Evolutionary conservation across 2,888 invertebrate species (phyloP).

Genomic region (Malacosoma neustria): DNA sequence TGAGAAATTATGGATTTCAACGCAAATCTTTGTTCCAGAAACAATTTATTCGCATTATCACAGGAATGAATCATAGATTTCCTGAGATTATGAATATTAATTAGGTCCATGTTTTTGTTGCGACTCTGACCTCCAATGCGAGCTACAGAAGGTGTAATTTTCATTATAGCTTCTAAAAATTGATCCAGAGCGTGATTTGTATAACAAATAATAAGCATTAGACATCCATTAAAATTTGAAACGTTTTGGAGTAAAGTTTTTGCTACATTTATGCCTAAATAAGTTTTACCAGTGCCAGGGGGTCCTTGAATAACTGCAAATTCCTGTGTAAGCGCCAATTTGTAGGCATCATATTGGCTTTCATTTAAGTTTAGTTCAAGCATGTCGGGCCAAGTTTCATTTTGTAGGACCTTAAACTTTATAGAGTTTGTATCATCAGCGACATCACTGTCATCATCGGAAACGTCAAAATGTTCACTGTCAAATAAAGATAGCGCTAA

Average conservation of each 20-base stretch:
- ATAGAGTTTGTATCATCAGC: too few species aligned
- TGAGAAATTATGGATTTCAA: constrained; percentile 21
- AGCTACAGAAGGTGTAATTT: constrained; percentile 74
- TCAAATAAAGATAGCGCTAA: too few species aligned
- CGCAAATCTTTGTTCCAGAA: constrained; percentile 21
- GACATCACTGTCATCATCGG: not conserved
- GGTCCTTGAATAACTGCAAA: constrained; percentile 89
- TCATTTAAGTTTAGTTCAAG: constrained; percentile 71
- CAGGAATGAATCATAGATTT: constrained; percentile 5
- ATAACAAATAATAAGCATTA: constrained; percentile 84
- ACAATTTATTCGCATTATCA: constrained; percentile 16
- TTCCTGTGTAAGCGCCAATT: constrained; percentile 79
- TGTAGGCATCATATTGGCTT: constrained; percentile 79
- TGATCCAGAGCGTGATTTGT: constrained; percentile 92
- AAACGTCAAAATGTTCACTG: too few species aligned
- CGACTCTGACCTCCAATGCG: constrained; percentile 82
- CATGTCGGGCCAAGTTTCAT: constrained; percentile 61
- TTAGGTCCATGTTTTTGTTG: constrained; percentile 49
- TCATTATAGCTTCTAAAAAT: constrained; percentile 81
- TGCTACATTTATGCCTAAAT: constrained; percentile 82
- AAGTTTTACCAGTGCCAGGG: constrained; percentile 91
- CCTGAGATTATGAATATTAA: constrained; percentile 56
- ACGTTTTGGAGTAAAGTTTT: constrained; percentile 77
- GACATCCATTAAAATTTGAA: constrained; percentile 25
- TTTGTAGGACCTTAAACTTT: constrained; percentile 28